Evolutionary conservation across 2,888 invertebrate genomes (phyloP).

Genomic region (Caenorhabditis imperialis): DNA sequence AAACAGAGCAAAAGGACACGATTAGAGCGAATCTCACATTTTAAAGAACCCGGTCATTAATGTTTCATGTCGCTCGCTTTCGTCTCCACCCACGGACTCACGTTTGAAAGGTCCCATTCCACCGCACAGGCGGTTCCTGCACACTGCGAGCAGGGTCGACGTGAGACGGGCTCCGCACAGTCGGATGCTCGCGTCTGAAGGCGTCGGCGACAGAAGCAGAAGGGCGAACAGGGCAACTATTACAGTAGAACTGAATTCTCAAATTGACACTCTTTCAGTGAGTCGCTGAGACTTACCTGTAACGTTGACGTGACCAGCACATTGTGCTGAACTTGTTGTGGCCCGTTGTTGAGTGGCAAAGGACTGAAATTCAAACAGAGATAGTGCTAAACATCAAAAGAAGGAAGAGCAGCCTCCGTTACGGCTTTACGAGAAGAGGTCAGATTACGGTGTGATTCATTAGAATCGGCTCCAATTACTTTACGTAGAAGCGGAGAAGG

Average conservation of each 20-base stretch:
- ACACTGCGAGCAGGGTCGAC: conserved; percentile 64
- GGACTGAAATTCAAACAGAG: conserved; percentile 48
- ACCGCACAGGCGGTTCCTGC: conserved; percentile 71
- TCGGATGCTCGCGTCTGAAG: conserved; percentile 63
- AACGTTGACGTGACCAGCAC: conserved; percentile 34
- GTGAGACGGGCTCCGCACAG: conserved; percentile 72
- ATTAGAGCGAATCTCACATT: conserved; percentile 11
- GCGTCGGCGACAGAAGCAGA: conserved; percentile 30
- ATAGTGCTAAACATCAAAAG: too few relatives aligned
- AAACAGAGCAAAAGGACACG: conserved; percentile 12
- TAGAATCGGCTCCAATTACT: conserved; percentile 41
- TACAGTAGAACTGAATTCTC: conserved; percentile 13
- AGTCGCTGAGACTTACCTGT: conserved; percentile 19
- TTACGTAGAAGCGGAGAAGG: conserved; percentile 1
- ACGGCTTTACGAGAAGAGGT: too few relatives aligned
- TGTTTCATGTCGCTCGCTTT: conserved; percentile 4
- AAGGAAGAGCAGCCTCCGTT: too few relatives aligned
- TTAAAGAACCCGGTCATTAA: conserved; percentile 2
- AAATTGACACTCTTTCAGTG: neutral
- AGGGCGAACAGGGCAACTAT: conserved; percentile 21
- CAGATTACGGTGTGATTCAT: conserved; percentile 49
- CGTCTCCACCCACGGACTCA: conserved; percentile 25
- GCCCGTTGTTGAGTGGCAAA: conserved; percentile 53
- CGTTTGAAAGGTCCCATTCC: conserved; percentile 58
- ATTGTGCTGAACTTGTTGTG: conserved; percentile 23